phyloP scores from a whole-genome alignment of 2,113 vertebrate genomes.

The Saccopteryx bilineata region DNA sequence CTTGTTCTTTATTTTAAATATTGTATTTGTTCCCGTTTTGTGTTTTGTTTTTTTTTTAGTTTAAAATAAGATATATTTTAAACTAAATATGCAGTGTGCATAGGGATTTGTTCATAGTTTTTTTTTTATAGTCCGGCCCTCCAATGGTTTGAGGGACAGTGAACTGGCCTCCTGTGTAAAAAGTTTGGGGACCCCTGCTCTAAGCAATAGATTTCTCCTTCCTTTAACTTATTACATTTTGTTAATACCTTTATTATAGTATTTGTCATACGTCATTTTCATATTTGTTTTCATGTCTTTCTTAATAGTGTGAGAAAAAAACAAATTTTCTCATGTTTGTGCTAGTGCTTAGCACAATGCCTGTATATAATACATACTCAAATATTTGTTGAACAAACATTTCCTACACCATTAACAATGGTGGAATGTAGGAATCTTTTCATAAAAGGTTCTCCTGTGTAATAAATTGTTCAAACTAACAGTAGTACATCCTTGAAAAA shows the following conservation, averaged over 20 bases:
- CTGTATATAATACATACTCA: not conserved
- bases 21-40: too few species aligned
- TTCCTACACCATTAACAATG: conserved; percentile 42
- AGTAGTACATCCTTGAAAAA: conserved; percentile 28
- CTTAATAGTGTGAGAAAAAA: conserved; percentile 44
- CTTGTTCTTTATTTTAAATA: too few species aligned
- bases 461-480: conserved; percentile 29
- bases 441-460: conserved; percentile 22
- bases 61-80: too few species aligned
- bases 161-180: too few species aligned
- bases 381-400: conserved; percentile 62
- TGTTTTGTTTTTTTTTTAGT: too few species aligned
- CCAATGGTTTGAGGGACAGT: too few species aligned
- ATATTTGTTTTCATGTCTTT: conserved; percentile 8
- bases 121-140: too few species aligned
- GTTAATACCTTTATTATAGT: not conserved
- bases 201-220: not conserved
- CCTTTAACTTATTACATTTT: not conserved
- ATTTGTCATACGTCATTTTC: conserved; percentile 47
- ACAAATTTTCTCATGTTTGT: not conserved
- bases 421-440: not conserved
- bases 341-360: not conserved
- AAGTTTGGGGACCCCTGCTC: too few species aligned
- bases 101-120: too few species aligned
- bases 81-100: too few species aligned